Percentiles rank a stretch among this genome's conserved stretches.
These are phyloP conservation scores for Marmota monax DNA, from an alignment of 2,113 vertebrate species.

Conservation along the genomic window DNA sequence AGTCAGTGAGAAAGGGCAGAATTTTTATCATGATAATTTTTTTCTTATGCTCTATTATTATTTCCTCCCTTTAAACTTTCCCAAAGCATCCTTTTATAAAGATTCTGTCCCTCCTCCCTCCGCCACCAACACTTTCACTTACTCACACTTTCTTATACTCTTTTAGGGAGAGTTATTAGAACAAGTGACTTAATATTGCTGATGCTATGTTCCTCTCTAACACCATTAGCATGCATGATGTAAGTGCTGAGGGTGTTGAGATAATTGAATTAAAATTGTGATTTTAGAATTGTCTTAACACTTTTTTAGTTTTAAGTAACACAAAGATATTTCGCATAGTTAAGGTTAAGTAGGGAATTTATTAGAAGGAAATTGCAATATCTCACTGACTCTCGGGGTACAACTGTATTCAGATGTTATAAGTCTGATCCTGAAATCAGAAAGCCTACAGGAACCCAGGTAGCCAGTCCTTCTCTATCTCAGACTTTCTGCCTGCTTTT, in stretches of 20 bases:
- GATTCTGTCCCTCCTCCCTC: background rate
- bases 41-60: background rate
- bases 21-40: background rate
- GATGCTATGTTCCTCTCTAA: background rate
- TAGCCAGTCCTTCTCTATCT: background rate
- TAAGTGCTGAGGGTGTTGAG: slow-evolving; percentile 21
- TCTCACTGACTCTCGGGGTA: background rate
- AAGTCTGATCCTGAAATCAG: background rate
- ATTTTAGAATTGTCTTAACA: slow-evolving; percentile 36
- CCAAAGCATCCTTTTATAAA: background rate
- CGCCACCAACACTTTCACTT: background rate
- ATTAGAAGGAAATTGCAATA: background rate
- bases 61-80: background rate
- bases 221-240: background rate
- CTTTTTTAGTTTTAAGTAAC: background rate
- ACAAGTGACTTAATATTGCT: background rate
- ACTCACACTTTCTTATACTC: background rate
- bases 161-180: slow-evolving; percentile 35
- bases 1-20: background rate
- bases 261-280: slow-evolving; percentile 42
- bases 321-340: background rate
- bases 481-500: slow-evolving; percentile 21
- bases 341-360: background rate
- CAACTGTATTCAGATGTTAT: background rate
- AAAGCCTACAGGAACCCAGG: background rate